Percentiles rank a stretch among this genome's conserved stretches.
Evolutionary conservation across 1,140 invertebrate genomes (phyloP).

Genomic region (Whitmania pigra): DNA sequence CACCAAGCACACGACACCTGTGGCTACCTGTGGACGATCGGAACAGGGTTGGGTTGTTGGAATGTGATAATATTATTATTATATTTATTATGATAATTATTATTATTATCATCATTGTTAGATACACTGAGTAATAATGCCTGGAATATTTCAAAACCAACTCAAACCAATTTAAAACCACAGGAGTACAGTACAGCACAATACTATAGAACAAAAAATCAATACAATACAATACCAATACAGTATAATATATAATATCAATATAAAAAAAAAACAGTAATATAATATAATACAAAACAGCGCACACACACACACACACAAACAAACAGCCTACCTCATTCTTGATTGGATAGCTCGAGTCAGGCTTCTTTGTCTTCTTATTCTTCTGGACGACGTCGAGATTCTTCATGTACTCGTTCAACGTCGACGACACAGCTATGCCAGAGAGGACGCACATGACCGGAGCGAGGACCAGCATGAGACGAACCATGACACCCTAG

Average conservation of each 20-base stretch:
- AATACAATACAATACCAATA: neutral
- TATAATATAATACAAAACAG: too few relatives aligned
- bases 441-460: conserved; percentile 94
- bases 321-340: conserved; percentile 55
- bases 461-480: conserved; percentile 91
- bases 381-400: conserved; percentile 36
- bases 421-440: conserved; percentile 73
- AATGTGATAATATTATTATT: too few relatives aligned
- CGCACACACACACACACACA: neutral
- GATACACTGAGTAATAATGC: too few relatives aligned
- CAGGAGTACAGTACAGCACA: neutral
- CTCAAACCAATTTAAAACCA: too few relatives aligned
- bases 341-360: conserved; percentile 62
- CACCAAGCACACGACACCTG: conserved; percentile 69
- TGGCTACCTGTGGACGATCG: conserved; percentile 54
- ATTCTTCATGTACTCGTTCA: conserved; percentile 81
- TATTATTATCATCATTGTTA: too few relatives aligned
- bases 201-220: too few relatives aligned
- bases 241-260: conserved; percentile 3
- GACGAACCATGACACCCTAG: conserved; percentile 90
- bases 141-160: too few relatives aligned
- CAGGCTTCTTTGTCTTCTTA: conserved; percentile 40
- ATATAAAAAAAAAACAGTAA: neutral
- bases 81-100: too few relatives aligned
- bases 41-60: neutral